Percentiles rank a stretch among this genome's conserved stretches.
phyloP scores from a whole-genome alignment of 2,797 vertebrate genomes.

The Pelochelys cantorii region DNA sequence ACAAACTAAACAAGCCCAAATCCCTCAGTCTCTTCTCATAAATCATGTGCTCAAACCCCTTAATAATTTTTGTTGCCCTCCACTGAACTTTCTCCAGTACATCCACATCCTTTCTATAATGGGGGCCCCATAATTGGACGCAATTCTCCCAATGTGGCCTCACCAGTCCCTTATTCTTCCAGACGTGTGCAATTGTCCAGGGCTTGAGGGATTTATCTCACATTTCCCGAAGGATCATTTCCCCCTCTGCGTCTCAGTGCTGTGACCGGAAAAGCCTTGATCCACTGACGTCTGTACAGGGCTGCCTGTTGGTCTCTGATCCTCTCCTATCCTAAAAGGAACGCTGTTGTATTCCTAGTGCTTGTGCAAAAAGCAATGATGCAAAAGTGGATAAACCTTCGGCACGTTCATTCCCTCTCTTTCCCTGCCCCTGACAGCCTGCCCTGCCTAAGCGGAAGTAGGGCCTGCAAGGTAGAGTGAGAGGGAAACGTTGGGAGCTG shows the following conservation, averaged over 20 bases:
- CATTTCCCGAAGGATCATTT: background rate
- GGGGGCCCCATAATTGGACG: too few species aligned
- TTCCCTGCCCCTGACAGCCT: background rate
- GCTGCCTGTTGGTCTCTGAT: background rate
- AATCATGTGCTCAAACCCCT: too few species aligned
- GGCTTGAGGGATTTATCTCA: background rate
- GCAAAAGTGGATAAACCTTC: background rate
- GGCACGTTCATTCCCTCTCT: background rate
- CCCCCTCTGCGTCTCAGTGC: background rate
- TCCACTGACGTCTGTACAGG: background rate
- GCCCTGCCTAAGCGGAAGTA: too few species aligned
- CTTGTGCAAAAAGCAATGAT: background rate
- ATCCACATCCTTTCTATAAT: too few species aligned
- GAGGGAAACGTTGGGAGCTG: background rate
- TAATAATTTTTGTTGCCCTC: too few species aligned
- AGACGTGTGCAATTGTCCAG: conserved; percentile 16
- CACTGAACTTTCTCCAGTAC: too few species aligned
- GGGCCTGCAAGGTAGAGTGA: background rate
- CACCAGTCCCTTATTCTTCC: background rate
- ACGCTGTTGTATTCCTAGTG: background rate
- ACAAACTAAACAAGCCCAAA: too few species aligned
- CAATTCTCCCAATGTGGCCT: too few species aligned
- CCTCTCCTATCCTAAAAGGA: background rate
- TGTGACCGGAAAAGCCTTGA: background rate
- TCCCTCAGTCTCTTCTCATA: too few species aligned